A percentile compares a stretch with the other conserved stretches of the same genome.
phyloP scores from a whole-genome alignment of 2,797 vertebrate species.

The Adelosebastes latens region DNA sequence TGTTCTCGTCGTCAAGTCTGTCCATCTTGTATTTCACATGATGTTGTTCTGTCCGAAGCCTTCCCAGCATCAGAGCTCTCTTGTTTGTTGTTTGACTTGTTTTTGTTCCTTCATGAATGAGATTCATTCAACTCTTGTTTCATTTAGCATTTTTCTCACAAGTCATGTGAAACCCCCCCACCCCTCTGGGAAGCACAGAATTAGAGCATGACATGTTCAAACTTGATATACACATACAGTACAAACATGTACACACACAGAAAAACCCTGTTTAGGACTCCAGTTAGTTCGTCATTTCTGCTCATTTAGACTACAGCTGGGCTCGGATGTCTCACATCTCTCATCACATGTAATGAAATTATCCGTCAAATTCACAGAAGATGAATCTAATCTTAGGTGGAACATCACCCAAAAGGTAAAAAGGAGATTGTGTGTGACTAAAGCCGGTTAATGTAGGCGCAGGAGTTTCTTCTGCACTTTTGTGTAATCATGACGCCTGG shows the following conservation, averaged over 20 bases:
- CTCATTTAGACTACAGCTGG: constrained; percentile 28
- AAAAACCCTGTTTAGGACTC: neutral
- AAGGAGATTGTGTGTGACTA: constrained; percentile 4
- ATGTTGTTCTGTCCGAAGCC: neutral
- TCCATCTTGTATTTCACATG: neutral
- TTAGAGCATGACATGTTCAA: constrained; percentile 2
- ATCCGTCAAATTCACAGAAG: constrained; percentile 28
- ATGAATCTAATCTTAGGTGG: constrained; percentile 33
- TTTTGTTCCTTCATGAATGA: neutral
- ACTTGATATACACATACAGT: neutral
- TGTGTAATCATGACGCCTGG: constrained; percentile 17
- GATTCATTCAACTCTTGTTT: neutral
- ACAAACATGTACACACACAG: neutral
- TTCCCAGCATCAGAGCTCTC: neutral
- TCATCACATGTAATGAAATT: constrained; percentile 49
- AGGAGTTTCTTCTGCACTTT: constrained; percentile 11
- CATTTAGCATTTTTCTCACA: neutral
- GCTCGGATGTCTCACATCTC: constrained; percentile 38
- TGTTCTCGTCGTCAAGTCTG: neutral
- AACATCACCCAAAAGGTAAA: constrained; percentile 40
- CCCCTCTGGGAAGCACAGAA: neutral
- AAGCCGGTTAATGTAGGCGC: constrained; percentile 1
- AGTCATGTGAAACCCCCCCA: neutral
- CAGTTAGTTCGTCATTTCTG: neutral
- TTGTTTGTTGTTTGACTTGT: neutral